Evolutionary conservation across 2,888 invertebrate species (phyloP).

Genomic region (Diadegma fenestrale): DNA sequence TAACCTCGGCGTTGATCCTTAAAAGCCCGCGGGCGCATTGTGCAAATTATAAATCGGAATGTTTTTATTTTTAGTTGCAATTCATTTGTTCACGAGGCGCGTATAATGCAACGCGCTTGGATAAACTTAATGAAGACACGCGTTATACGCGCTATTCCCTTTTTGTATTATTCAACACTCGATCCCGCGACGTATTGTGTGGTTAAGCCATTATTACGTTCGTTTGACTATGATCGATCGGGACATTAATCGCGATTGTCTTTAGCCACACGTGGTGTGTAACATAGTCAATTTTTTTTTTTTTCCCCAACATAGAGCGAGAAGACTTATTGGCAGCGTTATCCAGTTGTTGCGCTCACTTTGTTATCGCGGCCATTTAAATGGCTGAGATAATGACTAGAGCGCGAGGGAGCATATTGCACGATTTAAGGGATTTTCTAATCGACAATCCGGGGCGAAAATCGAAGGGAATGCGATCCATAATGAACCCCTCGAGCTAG

Average conservation of each 20-base stretch:
- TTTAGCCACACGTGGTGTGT: conserved; percentile 14
- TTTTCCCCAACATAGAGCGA: neutral
- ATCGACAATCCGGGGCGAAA: neutral
- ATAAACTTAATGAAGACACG: conserved; percentile 48
- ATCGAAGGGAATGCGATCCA: no score
- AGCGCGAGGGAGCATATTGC: neutral
- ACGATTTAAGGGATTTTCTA: neutral
- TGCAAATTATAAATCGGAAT: conserved; percentile 54
- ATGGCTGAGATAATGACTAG: neutral
- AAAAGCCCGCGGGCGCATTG: conserved; percentile 33
- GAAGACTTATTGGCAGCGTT: neutral
- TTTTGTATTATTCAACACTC: conserved; percentile 54
- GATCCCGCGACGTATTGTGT: conserved; percentile 25
- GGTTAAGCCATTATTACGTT: conserved; percentile 29
- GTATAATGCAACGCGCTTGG: conserved; percentile 23
- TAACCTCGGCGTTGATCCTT: conserved; percentile 54
- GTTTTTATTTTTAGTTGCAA: neutral
- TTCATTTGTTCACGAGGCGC: neutral
- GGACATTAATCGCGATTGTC: conserved; percentile 29
- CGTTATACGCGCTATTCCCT: neutral
- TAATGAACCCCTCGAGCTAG: no score
- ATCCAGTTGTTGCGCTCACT: conserved; percentile 6
- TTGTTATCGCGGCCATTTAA: neutral
- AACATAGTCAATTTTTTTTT: conserved; percentile 8
- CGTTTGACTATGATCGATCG: conserved; percentile 58